phyloP scores from a whole-genome alignment of 2,888 invertebrate species.

The Drosophila limbata region DNA sequence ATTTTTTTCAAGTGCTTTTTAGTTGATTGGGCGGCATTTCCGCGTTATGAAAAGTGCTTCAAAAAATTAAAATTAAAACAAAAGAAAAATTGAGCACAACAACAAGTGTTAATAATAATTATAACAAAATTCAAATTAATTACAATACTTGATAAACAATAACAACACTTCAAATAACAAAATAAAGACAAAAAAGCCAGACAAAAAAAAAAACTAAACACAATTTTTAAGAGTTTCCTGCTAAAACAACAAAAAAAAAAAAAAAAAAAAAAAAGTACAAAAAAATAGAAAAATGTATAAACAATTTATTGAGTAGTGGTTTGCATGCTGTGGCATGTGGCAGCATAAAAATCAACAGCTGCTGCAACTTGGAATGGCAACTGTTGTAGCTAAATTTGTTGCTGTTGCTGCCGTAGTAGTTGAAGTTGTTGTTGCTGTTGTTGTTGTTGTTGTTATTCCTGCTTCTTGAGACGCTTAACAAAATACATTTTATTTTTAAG shows the following conservation, averaged over 20 bases:
- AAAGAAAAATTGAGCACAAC: conserved; percentile 17
- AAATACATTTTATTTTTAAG: conserved; percentile 68
- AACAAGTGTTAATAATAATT: conserved; percentile 42
- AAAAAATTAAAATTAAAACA: conserved; percentile 27
- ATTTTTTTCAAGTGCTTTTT: conserved; percentile 48
- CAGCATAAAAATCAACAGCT: conserved; percentile 35
- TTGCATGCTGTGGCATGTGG: conserved; percentile 56
- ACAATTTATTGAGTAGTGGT: conserved; percentile 35
- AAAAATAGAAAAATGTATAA: conserved; percentile 6
- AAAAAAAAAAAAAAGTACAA: conserved; percentile 16
- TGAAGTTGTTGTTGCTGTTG: conserved; percentile 2
- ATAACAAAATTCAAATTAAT: conserved; percentile 70
- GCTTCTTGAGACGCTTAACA: conserved; percentile 42
- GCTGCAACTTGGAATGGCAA: conserved; percentile 27
- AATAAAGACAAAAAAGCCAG: conserved; percentile 2
- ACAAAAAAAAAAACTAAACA: neutral
- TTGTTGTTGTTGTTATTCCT: conserved; percentile 20
- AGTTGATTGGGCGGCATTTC: conserved; percentile 63
- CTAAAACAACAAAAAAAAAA: conserved; percentile 4
- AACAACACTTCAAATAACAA: conserved; percentile 19
- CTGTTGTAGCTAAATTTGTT: conserved; percentile 4
- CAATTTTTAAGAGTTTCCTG: conserved; percentile 33
- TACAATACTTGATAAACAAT: conserved; percentile 40
- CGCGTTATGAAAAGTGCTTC: conserved; percentile 59
- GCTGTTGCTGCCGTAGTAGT: conserved; percentile 14